Conservation (phyloP, 2,888 invertebrate species). For the Apodemia hepburni region DNA sequence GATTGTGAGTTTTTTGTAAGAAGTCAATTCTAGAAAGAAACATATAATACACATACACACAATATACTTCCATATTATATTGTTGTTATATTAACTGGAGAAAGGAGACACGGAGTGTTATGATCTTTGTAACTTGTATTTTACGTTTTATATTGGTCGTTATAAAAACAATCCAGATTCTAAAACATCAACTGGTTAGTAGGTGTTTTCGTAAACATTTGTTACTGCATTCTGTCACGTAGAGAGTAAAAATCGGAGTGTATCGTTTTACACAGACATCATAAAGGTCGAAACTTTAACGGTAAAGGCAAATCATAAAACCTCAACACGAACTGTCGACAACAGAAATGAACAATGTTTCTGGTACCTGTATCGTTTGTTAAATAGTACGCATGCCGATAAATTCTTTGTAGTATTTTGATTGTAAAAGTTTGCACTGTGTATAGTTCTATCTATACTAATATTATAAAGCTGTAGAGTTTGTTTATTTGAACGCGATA, state of each 20-base stretch:
- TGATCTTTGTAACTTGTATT: neutral
- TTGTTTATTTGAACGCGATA: no score
- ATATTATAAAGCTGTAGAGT: no score
- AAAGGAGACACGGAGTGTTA: neutral
- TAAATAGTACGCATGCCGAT: constrained; percentile 23
- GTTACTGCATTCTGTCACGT: constrained; percentile 6
- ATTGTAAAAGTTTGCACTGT: no score
- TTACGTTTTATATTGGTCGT: neutral
- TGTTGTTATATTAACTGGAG: no score
- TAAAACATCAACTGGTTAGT: neutral
- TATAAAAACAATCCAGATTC: neutral
- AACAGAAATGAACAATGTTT: constrained; percentile 35
- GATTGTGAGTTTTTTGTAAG: no score
- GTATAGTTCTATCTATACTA: no score
- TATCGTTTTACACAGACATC: constrained; percentile 25
- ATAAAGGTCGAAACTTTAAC: constrained; percentile 32
- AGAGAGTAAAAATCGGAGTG: constrained; percentile 19
- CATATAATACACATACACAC: no score
- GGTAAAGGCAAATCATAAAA: constrained; percentile 33
- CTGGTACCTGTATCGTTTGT: constrained; percentile 34
- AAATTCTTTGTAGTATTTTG: neutral
- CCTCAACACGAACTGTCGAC: constrained; percentile 32
- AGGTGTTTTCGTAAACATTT: neutral
- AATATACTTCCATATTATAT: no score
- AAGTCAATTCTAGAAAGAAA: no score